Evolutionary conservation across 2,888 invertebrate genomes (phyloP), one percentile per base, ranked within the genome.

Genomic region (Augochlorella aurata): DNA sequence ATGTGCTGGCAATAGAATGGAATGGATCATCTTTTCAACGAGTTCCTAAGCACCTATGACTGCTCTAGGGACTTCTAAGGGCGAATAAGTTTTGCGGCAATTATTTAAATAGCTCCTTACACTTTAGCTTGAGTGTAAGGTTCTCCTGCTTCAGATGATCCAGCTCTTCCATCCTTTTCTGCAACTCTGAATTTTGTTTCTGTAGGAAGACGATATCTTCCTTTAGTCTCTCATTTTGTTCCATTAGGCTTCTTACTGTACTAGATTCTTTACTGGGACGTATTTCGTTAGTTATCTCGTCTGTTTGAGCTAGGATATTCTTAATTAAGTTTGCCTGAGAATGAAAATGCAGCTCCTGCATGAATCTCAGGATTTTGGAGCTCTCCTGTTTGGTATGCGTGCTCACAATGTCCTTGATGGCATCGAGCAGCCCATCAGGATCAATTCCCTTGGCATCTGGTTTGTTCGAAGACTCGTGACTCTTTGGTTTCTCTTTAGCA

Each of bases 381-480:
- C 91, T 91, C 75, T 93, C 93, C 44, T 91, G 88, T 72, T 91
- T 92, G 0, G 92, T 90, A 49, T 91, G 91, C 5, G 85, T 87
- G 50, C 91, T 92, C 14, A 93, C 86, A 8, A 93, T 74, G 67
- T 93, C 93, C 72, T 93, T 93, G 8, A 93, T 89, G 9, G 91
- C 89, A 77, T 82, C 91, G 10, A 93, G 78, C 58, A 93, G 85
- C 4, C 85, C 84, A 18, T 90, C 86, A 8, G 90, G 83, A 82
- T 93, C 91, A 10, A 18, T 61, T 16, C 89, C 84, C 63, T 88
- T 89, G 5, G 82, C n/a, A n/a, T 90, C 88, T 14, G 85, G 79
- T 63, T 87, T 89, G 63, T 83, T 89, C 5, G 21, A 8, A 16
- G 65, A 24, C 65, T 89, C 90, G 0, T 54, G 45, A 10, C 77